Percentiles rank a stretch among this genome's conserved stretches.
Evolutionary conservation across 2,797 vertebrate species (phyloP).

Genomic region (Enteromius anoplus): DNA sequence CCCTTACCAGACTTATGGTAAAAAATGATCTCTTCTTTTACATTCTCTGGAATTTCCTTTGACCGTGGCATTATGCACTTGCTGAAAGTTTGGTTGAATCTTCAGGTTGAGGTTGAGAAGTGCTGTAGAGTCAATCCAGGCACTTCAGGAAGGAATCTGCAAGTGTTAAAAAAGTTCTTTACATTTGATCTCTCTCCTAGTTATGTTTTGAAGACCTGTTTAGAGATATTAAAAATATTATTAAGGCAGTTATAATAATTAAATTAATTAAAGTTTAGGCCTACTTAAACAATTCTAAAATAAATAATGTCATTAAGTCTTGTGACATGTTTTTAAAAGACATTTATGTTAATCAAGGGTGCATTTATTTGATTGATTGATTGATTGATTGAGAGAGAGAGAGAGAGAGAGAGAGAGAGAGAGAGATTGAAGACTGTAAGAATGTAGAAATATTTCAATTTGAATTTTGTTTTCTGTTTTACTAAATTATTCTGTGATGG

Average conservation of each 20-base stretch:
- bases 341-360: not conserved
- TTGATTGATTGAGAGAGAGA: too few relatives aligned
- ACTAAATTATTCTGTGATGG: not conserved
- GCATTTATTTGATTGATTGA: too few relatives aligned
- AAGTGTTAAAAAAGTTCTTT: not conserved
- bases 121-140: not conserved
- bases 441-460: too few relatives aligned
- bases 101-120: not conserved
- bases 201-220: not conserved
- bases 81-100: not conserved
- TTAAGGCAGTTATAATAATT: too few relatives aligned
- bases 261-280: too few relatives aligned
- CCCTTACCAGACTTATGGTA: conserved; percentile 43
- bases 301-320: not conserved
- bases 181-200: not conserved
- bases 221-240: not conserved
- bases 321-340: not conserved
- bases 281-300: not conserved
- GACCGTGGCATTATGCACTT: conserved; percentile 43
- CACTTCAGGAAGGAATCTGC: not conserved
- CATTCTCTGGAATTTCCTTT: conserved; percentile 45
- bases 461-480: not conserved
- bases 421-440: too few relatives aligned
- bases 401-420: too few relatives aligned
- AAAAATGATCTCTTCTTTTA: conserved; percentile 36